Evolutionary conservation across 1,140 invertebrate genomes (phyloP).

Genomic region (Pollicipes pollicipes): DNA sequence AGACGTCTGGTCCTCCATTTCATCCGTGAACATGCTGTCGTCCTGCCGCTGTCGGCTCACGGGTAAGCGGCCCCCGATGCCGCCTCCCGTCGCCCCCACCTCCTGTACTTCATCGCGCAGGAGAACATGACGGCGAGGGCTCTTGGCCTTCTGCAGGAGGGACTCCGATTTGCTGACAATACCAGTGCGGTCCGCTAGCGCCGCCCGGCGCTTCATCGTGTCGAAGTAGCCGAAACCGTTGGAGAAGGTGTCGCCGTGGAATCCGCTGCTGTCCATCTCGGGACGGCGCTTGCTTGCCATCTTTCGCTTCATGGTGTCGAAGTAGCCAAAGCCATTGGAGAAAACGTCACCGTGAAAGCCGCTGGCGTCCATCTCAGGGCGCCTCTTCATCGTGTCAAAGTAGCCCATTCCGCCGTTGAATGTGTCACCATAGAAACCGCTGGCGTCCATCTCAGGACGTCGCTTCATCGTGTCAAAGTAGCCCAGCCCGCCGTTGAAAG

Average conservation of each 20-base stretch:
- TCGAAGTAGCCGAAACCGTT: slow-evolving; percentile 32
- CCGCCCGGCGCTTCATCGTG: slow-evolving; percentile 28
- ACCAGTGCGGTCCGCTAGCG: too few relatives aligned
- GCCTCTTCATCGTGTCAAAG: slow-evolving; percentile 23
- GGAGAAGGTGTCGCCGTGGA: slow-evolving; percentile 32
- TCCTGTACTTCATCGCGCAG: too few relatives aligned
- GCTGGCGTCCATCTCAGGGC: slow-evolving; percentile 28
- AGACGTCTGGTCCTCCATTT: too few relatives aligned
- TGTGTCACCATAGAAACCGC: slow-evolving; percentile 29
- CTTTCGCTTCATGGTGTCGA: slow-evolving; percentile 27
- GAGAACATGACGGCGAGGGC: too few relatives aligned
- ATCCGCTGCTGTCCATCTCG: slow-evolving; percentile 22
- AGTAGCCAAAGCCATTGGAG: slow-evolving; percentile 31
- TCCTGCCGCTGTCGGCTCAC: too few relatives aligned
- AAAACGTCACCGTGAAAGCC: slow-evolving; percentile 33
- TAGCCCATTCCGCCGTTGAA: slow-evolving; percentile 32
- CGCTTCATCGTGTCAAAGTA: slow-evolving; percentile 29
- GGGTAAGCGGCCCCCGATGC: too few relatives aligned
- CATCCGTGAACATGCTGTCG: too few relatives aligned
- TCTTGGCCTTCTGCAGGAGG: too few relatives aligned
- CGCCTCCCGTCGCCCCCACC: too few relatives aligned
- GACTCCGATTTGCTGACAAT: too few relatives aligned
- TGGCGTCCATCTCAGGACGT: slow-evolving; percentile 29
- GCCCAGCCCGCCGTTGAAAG: slow-evolving; percentile 27
- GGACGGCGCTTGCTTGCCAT: slow-evolving; percentile 21